Percentiles rank a stretch among this genome's conserved stretches.
phyloP scores from a whole-genome alignment of 1,140 invertebrate species.

The Musca domestica region DNA sequence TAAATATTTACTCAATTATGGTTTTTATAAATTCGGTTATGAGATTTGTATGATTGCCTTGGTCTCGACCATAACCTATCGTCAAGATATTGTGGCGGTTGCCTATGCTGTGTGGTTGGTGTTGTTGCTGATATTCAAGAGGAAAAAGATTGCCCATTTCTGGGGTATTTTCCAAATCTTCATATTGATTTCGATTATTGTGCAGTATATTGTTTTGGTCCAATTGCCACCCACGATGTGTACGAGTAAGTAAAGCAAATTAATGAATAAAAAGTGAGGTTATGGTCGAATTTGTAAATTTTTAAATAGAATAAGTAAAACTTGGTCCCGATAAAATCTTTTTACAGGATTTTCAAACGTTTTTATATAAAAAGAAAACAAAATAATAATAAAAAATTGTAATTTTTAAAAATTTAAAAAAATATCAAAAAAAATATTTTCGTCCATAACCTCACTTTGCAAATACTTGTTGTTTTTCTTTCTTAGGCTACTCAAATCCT shows the following conservation, averaged over 20 bases:
- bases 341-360: too few relatives aligned
- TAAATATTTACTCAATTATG: conserved; percentile 89
- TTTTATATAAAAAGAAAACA: too few relatives aligned
- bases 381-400: too few relatives aligned
- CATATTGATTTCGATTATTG: conserved; percentile 74
- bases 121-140: conserved; percentile 68
- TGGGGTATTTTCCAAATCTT: conserved; percentile 88
- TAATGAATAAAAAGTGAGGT: not conserved
- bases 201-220: conserved; percentile 86
- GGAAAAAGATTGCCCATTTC: conserved; percentile 67
- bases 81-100: conserved; percentile 88
- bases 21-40: conserved; percentile 93
- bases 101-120: conserved; percentile 85
- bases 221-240: conserved; percentile 82
- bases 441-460: not conserved
- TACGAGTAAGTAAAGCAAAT: conserved; percentile 58
- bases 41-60: conserved; percentile 87
- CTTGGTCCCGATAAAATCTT: too few relatives aligned
- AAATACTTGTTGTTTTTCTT: too few relatives aligned
- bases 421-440: not conserved
- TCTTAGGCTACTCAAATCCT: too few relatives aligned
- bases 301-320: too few relatives aligned
- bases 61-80: conserved; percentile 80
- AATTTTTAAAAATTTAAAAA: too few relatives aligned
- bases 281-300: too few relatives aligned